phyloP scores from a whole-genome alignment of 2,888 invertebrate genomes.

The Himalopsyche anomala region DNA sequence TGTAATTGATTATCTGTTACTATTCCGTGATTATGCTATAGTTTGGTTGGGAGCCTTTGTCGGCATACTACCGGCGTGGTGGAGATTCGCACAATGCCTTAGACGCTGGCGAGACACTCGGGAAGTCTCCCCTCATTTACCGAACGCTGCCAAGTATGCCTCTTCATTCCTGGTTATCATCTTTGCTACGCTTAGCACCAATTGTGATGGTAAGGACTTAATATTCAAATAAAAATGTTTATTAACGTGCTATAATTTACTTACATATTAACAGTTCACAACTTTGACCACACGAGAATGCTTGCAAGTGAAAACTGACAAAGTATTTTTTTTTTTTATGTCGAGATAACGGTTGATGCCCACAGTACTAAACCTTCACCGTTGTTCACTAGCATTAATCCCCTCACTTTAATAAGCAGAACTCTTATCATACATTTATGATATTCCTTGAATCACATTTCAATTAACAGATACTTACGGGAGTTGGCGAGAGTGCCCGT shows the following conservation, averaged over 20 bases:
- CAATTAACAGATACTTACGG: neutral
- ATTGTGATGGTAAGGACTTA: constrained; percentile 62
- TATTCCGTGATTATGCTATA: neutral
- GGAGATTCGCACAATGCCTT: constrained; percentile 90
- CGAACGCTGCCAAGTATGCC: constrained; percentile 89
- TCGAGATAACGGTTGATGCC: too few relatives aligned
- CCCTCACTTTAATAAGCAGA: too few relatives aligned
- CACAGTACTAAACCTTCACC: too few relatives aligned
- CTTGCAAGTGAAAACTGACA: neutral
- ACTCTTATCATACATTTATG: too few relatives aligned
- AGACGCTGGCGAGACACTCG: constrained; percentile 88
- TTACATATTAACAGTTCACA: too few relatives aligned
- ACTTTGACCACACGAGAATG: too few relatives aligned
- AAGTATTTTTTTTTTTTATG: too few relatives aligned
- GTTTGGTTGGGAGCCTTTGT: constrained; percentile 78
- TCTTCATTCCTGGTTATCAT: constrained; percentile 85
- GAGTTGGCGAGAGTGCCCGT: constrained; percentile 55
- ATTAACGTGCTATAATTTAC: too few relatives aligned
- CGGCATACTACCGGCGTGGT: constrained; percentile 89
- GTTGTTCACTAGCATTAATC: too few relatives aligned
- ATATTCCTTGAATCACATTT: neutral
- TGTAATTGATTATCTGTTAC: too few relatives aligned
- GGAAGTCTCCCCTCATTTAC: constrained; percentile 87
- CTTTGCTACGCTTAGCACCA: constrained; percentile 73
- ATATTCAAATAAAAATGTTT: neutral